phyloP scores from a whole-genome alignment of 2,113 vertebrate species.

The Psophia crepitans region DNA sequence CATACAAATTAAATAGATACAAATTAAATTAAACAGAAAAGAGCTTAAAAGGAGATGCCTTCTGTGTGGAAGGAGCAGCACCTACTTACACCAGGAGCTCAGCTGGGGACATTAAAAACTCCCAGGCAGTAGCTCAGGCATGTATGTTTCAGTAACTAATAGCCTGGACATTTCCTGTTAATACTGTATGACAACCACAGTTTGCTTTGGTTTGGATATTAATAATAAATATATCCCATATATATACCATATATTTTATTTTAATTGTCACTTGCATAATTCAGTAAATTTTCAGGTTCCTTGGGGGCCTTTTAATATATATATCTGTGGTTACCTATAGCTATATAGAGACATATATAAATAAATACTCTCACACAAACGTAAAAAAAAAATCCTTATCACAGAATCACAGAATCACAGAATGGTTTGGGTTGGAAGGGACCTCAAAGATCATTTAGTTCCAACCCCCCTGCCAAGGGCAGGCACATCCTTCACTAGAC shows the following conservation, averaged over 20 bases:
- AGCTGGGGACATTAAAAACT: conserved; percentile 13
- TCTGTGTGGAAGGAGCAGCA: background rate
- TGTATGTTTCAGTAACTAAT: conserved; percentile 47
- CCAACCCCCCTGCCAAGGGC: no score
- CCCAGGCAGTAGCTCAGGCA: conserved; percentile 35
- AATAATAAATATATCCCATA: conserved; percentile 42
- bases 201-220: conserved; percentile 54
- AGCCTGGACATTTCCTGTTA: conserved; percentile 59
- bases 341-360: background rate
- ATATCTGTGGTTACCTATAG: background rate
- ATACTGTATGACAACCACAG: conserved; percentile 19
- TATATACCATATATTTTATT: conserved; percentile 23
- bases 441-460: no score
- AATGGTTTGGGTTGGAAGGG: no score
- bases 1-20: background rate
- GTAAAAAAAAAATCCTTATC: background rate
- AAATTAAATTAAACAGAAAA: background rate
- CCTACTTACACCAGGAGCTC: background rate
- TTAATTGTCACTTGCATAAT: conserved; percentile 30
- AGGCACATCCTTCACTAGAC: no score
- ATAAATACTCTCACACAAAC: background rate
- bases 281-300: background rate
- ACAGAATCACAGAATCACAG: no score
- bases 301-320: background rate
- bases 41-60: background rate